These are phyloP conservation scores for Sparus aurata DNA, from an alignment of 2,797 vertebrate species.

Conservation along the genomic window DNA sequence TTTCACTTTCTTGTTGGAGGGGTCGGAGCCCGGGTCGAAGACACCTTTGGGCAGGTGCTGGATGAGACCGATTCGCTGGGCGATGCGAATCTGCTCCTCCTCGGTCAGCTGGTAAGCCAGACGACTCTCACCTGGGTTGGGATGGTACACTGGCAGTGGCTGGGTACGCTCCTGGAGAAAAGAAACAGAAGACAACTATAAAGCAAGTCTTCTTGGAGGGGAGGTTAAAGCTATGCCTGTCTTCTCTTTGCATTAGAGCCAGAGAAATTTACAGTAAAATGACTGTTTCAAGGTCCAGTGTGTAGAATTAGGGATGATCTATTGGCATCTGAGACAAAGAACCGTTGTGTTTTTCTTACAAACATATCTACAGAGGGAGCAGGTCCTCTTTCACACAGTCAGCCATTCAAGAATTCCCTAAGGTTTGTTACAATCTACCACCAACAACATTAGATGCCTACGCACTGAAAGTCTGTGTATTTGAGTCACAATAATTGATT, in stretches of 20 bases:
- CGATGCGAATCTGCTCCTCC: constrained; percentile 91
- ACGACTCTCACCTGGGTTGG: constrained; percentile 87
- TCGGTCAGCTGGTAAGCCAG: constrained; percentile 90
- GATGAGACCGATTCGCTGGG: constrained; percentile 91
- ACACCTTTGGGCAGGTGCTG: constrained; percentile 90
- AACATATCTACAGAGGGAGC: no score
- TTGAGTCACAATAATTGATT: no score
- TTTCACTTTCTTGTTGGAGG: constrained; percentile 88
- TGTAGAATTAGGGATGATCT: no score
- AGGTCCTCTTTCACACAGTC: no score
- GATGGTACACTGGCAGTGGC: constrained; percentile 87
- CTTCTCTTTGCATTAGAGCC: not conserved
- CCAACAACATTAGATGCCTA: no score
- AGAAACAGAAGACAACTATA: not conserved
- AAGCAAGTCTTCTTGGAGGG: not conserved
- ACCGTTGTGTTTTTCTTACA: no score
- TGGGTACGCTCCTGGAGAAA: constrained; percentile 80
- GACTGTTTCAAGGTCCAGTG: not conserved
- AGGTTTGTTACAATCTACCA: no score
- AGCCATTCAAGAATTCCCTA: no score
- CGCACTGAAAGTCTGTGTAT: no score
- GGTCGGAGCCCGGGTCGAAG: constrained; percentile 84
- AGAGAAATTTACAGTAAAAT: not conserved
- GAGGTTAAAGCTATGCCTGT: no score
- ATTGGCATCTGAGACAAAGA: no score